Conservation (phyloP, 1,140 invertebrate genomes). For the Ylistrum balloti region DNA sequence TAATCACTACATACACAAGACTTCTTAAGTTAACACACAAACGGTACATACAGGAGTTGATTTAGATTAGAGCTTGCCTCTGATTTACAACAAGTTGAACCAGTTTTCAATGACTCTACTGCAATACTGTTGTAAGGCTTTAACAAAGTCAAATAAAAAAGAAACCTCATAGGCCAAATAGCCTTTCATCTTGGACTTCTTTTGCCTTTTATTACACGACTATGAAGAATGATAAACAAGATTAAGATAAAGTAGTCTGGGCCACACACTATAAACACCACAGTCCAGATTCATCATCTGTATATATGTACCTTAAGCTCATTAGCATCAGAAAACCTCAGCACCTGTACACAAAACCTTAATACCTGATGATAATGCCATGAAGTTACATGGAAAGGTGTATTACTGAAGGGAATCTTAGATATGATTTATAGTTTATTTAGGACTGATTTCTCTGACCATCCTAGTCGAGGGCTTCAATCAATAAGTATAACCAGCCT, state of each 20-base stretch:
- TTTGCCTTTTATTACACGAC: neutral
- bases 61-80: neutral
- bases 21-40: too few relatives aligned
- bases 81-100: neutral
- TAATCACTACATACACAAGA: too few relatives aligned
- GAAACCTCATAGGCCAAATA: neutral
- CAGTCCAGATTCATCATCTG: neutral
- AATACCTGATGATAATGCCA: neutral
- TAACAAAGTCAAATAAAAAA: neutral
- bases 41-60: too few relatives aligned
- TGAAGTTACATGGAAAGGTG: neutral
- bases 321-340: too few relatives aligned
- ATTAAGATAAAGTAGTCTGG: constrained; percentile 20
- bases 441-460: neutral
- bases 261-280: neutral
- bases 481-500: neutral
- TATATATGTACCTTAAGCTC: neutral
- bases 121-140: neutral
- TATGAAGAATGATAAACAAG: constrained; percentile 6
- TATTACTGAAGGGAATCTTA: neutral
- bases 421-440: neutral
- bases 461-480: neutral
- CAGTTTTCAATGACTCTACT: neutral
- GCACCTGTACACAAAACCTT: neutral
- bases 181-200: constrained; percentile 1